Conservation (phyloP, 2,113 vertebrate genomes). For the Lathamus discolor region DNA sequence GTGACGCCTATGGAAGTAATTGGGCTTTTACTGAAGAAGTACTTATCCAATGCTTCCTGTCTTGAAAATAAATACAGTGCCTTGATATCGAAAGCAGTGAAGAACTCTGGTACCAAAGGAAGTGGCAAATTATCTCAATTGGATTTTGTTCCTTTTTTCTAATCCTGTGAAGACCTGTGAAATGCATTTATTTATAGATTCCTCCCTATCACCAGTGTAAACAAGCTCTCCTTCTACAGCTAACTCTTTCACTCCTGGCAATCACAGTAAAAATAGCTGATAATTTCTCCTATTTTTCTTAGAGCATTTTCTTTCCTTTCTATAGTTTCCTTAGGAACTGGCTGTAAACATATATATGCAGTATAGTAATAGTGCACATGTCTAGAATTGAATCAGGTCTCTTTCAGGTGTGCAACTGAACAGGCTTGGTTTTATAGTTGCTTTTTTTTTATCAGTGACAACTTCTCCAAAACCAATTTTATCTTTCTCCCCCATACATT, state of each 20-base stretch:
- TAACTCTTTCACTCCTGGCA: slow-evolving; percentile 1
- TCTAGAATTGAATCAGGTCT: background rate
- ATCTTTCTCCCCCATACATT: background rate
- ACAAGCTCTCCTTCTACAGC: background rate
- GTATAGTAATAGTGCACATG: background rate
- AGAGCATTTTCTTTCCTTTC: background rate
- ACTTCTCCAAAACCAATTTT: background rate
- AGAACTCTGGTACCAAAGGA: background rate
- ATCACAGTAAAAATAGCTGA: background rate
- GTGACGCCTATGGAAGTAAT: background rate
- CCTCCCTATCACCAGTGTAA: background rate
- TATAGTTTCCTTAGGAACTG: slow-evolving; percentile 34
- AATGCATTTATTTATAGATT: slow-evolving; percentile 36
- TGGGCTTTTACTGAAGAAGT: background rate
- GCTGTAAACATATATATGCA: background rate
- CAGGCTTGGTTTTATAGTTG: background rate
- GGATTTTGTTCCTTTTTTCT: background rate
- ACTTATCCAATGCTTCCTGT: background rate
- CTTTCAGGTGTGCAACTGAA: background rate
- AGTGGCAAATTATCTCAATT: background rate
- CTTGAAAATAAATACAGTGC: background rate
- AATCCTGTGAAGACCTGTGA: slow-evolving; percentile 5
- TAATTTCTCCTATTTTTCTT: background rate
- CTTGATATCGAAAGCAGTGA: background rate
- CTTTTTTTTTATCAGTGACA: background rate